A percentile compares a stretch with the other conserved stretches of the same genome.
These are phyloP conservation scores for Lepus americanus DNA, from an alignment of 2,113 vertebrate genomes.

Conservation along the genomic window DNA sequence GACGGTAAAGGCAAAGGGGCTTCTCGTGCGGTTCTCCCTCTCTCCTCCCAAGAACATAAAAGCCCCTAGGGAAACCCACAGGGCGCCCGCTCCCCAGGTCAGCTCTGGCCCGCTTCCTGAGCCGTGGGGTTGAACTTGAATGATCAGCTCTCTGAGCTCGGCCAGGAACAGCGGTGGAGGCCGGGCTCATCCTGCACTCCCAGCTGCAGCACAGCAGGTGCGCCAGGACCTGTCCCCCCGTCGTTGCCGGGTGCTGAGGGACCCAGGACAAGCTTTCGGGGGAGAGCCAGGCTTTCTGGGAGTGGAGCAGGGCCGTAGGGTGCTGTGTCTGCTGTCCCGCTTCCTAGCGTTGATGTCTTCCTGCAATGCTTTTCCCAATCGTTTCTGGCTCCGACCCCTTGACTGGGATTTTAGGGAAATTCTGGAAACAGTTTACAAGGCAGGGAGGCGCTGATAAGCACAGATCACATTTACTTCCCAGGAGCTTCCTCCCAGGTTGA, in stretches of 20 bases:
- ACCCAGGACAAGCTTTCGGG: background rate
- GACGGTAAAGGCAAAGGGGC: constrained; percentile 87
- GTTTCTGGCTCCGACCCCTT: background rate
- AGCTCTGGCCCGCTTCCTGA: background rate
- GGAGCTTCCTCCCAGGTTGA: background rate
- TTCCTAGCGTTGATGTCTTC: background rate
- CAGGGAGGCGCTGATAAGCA: background rate
- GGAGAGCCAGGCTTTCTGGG: background rate
- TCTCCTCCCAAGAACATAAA: background rate
- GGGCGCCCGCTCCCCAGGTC: too few relatives aligned
- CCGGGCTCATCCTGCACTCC: background rate
- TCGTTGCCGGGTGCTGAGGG: accelerated
- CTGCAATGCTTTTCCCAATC: background rate
- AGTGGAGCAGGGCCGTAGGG: accelerated
- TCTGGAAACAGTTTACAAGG: background rate
- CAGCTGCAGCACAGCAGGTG: background rate
- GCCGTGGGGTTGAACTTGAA: background rate
- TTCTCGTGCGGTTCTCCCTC: background rate
- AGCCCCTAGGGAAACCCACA: background rate
- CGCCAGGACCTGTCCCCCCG: background rate
- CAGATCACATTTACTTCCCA: background rate
- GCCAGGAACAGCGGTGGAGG: background rate
- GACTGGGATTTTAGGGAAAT: background rate
- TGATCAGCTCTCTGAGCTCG: background rate
- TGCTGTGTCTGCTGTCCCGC: background rate